Percentiles rank a stretch among this genome's conserved stretches.
Evolutionary conservation across 2,113 vertebrate species (phyloP).

Genomic region (Rallus limicola): DNA sequence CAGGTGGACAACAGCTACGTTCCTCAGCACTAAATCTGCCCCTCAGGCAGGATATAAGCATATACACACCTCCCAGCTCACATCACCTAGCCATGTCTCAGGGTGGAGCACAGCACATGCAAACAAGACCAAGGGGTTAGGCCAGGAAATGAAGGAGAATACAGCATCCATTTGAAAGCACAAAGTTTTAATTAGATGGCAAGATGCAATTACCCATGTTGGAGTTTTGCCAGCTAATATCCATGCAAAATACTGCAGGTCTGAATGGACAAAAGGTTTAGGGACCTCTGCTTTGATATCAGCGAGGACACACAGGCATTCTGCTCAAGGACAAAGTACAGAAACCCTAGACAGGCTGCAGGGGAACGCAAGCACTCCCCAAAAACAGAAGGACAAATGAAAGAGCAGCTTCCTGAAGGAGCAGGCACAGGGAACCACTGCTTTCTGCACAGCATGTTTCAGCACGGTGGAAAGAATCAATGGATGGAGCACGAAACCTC

Average conservation of each 20-base stretch:
- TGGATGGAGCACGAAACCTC: not conserved
- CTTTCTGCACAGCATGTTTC: not conserved
- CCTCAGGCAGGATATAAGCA: not conserved
- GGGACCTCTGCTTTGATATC: not conserved
- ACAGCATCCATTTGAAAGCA: not conserved
- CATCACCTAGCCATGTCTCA: not conserved
- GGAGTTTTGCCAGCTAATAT: not conserved
- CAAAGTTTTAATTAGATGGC: not conserved
- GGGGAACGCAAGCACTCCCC: not conserved
- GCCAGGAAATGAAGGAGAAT: not conserved
- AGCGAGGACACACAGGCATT: not conserved
- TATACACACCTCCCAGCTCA: not conserved
- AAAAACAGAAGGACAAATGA: not conserved
- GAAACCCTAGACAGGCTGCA: not conserved
- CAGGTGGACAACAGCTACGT: fast-evolving
- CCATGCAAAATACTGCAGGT: not conserved
- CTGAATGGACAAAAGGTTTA: not conserved
- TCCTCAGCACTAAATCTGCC: not conserved
- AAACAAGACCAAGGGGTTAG: not conserved
- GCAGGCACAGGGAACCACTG: not conserved
- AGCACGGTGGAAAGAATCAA: fast-evolving
- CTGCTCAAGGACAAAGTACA: not conserved
- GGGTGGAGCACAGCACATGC: not conserved
- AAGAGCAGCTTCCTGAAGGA: not conserved
- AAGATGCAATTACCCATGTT: not conserved